Evolutionary conservation across 30 jellyfish, hydroid and myxozoan species (phyloP), one percentile per base, ranked within the genome.

Genomic region (Nemopilema nomurai): DNA sequence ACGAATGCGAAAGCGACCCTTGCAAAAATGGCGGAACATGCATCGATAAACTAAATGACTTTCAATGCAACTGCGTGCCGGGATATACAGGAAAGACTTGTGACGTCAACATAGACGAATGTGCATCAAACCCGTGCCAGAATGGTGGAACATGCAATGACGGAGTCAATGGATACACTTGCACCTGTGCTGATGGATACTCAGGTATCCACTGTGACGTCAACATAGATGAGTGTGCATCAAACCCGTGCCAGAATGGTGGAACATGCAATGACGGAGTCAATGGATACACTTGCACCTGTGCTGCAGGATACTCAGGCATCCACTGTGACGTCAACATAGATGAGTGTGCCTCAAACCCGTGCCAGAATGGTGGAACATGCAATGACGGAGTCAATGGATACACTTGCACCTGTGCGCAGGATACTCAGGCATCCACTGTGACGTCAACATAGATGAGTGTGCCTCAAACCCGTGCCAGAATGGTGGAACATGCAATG

Each of bases 41-140:
- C 81, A 67, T 80, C 21, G 97, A 89, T 76, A 79, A 69, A 32
- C 28, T 76, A 22, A 69, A 57, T 28, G 90, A 75, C 82, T 79
- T 71, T 52, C 49, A 84, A 16, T 89, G 97, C 64, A 75, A 80
- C 30, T 89, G 97, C 71, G 23, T 27, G 51, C 90, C 97, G 6
- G 97, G 97, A 26, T 89, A 72, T 69, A 75, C 81, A 18, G 97
- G 97, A 13, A 88, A 80, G 64, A 68, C 66, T 25, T 88, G 96
- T 70, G 31, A 8, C 79, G 71, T 82, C 0, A 77, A 88, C 74
- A 80, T 88, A 64, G 69, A 88, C 24, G 96, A 88, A 71, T 89
- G 97, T 50, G 74, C 80, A 0, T 67, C 92, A 9, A 51, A 51
- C 57, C 97, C 97, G 0, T 89, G 97, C 79, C 19, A 41, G 70